Evolutionary conservation across 1,140 invertebrate genomes (phyloP).

Genomic region (Vanessa atalanta): DNA sequence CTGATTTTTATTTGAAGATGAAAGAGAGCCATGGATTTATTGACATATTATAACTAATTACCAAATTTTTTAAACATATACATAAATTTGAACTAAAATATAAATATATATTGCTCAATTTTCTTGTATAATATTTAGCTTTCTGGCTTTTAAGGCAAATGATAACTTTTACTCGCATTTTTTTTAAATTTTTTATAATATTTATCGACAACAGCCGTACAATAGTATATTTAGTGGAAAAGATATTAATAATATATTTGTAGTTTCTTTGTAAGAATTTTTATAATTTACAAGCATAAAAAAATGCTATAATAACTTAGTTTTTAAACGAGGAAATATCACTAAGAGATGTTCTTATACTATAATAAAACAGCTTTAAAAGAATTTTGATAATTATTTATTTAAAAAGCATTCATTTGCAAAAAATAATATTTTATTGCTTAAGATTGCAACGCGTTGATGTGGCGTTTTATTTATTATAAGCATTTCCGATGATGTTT

Average conservation of each 20-base stretch:
- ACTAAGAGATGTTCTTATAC: neutral
- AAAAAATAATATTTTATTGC: neutral
- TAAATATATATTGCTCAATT: constrained; percentile 38
- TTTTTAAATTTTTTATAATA: neutral
- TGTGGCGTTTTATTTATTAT: too few species aligned
- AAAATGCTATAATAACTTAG: neutral
- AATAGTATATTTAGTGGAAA: too few species aligned
- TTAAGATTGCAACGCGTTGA: neutral
- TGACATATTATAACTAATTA: neutral
- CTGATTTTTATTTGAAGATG: neutral
- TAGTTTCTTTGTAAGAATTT: neutral
- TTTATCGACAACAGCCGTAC: neutral
- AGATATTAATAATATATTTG: neutral
- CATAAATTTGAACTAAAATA: neutral
- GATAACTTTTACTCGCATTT: constrained; percentile 1
- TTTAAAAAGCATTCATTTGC: neutral
- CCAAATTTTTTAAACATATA: neutral
- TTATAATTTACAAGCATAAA: neutral
- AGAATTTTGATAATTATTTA: neutral
- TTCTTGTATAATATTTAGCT: constrained; percentile 3
- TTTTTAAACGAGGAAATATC: neutral
- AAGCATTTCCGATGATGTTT: too few species aligned
- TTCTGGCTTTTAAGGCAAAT: neutral
- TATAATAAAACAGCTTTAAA: constrained; percentile 9
- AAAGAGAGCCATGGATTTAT: neutral